These are phyloP conservation scores for Pollenia amentaria DNA, from an alignment of 2,888 invertebrate genomes.

Conservation along the genomic window DNA sequence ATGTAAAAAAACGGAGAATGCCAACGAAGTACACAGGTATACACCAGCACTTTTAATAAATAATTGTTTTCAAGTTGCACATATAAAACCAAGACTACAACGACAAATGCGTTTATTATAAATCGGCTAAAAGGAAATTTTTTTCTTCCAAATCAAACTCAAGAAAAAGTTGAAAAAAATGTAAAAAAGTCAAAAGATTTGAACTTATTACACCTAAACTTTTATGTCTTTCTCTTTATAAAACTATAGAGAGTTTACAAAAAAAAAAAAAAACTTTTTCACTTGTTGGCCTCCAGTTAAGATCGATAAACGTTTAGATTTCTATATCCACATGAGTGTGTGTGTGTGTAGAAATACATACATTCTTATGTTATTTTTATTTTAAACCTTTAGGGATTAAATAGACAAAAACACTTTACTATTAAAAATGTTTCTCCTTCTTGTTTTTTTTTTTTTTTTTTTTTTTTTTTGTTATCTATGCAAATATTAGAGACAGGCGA, in stretches of 20 bases:
- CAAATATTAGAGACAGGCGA: conserved; percentile 47
- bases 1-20: conserved; percentile 1
- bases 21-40: not conserved
- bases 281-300: conserved; percentile 61
- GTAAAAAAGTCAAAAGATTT: conserved; percentile 59
- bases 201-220: conserved; percentile 51
- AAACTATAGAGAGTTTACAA: not conserved
- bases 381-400: conserved; percentile 62
- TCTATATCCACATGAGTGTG: conserved; percentile 23
- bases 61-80: conserved; percentile 37
- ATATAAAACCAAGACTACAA: not conserved
- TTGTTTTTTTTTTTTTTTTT: conserved; percentile 8
- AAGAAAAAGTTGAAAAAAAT: conserved; percentile 8
- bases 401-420: conserved; percentile 29
- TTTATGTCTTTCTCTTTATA: not conserved
- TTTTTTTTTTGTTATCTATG: conserved; percentile 52
- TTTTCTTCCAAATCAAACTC: not conserved
- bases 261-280: conserved; percentile 34
- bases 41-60: conserved; percentile 32
- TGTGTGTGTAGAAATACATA: not conserved
- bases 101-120: conserved; percentile 31
- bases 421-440: not conserved
- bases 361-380: conserved; percentile 22
- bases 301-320: conserved; percentile 61
- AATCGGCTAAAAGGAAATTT: conserved; percentile 1